Evolutionary conservation across 2,888 invertebrate species (phyloP), one percentile per base, ranked within the genome.

Genomic region (Cataglyphis albicans): DNA sequence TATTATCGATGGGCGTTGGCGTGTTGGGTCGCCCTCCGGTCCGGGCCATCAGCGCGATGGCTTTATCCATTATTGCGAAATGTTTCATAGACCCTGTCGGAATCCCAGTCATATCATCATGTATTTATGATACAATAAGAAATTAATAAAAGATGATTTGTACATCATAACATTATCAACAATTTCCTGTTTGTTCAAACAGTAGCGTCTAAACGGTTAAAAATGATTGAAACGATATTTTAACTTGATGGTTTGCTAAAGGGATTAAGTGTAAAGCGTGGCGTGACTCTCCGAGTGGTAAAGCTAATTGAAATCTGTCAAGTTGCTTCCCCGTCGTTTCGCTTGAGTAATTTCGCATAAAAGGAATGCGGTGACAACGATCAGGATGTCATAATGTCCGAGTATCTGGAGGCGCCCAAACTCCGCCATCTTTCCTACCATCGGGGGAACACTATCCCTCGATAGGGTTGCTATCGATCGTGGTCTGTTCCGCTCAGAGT

Each of bases 291-390:
- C 25, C 12, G 73, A 35, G 18, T 57, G 25, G 52, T 6, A 38
- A 76, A 21, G 52, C 67, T 55, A 67, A 76, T 67, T 67, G 25
- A 21, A 7, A 32, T 18, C 57, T 21, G 41, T 59, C 32, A 3
- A 44, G 44, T 35, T 70, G 32, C 25, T 48, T 48, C 44, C 44
- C 21, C 59, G 18, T 65, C 48, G 87, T 87, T 68, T 73, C 92
- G 93, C 93, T 90, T 89, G 92, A 93, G 87, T 91, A 89, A 89
- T 87, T 92, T 87, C 84, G 92, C 91, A 93, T 94, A 93, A 94
- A 94, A 94, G 93, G 91, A 91, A 93, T 91, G 91, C 91, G 92
- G 93, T 94, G 94, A 94, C 94, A 94, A 84, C 87, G 90, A 94
- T 85, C 93, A 94, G 94, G 94, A 92, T 88, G 87, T 89, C 88